phyloP scores from a whole-genome alignment of 1,140 invertebrate species.

The Drosophila cardini region DNA sequence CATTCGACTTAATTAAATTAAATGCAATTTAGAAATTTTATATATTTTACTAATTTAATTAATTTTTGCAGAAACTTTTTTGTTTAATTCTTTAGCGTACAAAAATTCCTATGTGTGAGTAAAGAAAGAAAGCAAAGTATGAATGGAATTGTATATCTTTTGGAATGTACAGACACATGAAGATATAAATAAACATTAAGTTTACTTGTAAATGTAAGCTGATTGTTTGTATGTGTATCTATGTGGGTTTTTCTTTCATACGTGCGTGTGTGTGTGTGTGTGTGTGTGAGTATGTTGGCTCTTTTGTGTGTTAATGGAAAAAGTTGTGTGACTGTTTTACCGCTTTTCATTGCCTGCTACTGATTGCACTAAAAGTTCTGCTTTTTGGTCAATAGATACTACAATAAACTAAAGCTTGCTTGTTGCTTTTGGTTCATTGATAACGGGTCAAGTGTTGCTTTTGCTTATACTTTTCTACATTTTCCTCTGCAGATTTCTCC shows the following conservation, averaged over 20 bases:
- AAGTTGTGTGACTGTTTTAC: conserved; percentile 47
- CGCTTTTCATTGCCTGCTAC: conserved; percentile 41
- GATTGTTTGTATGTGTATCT: not conserved
- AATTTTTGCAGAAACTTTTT: too few relatives aligned
- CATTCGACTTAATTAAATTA: too few relatives aligned
- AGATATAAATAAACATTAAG: not conserved
- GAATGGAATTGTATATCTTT: conserved; percentile 40
- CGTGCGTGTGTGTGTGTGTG: not conserved
- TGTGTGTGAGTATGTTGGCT: conserved; percentile 6
- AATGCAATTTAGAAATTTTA: too few relatives aligned
- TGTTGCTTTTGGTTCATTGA: conserved; percentile 40
- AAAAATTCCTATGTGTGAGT: not conserved
- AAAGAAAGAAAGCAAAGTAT: not conserved
- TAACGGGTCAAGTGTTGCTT: conserved; percentile 14
- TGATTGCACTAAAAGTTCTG: conserved; percentile 58
- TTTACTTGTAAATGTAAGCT: not conserved
- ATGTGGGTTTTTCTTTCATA: not conserved
- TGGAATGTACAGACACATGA: conserved; percentile 8
- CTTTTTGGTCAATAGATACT: conserved; percentile 53
- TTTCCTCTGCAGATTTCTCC: not conserved
- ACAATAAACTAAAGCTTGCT: conserved; percentile 56
- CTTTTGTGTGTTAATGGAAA: conserved; percentile 69
- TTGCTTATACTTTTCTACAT: not conserved
- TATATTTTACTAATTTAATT: too few relatives aligned
- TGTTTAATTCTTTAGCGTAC: too few relatives aligned